Percentiles rank a stretch among this genome's conserved stretches.
Evolutionary conservation across 2,113 vertebrate species (phyloP).

Genomic region (Ciconia maguari): DNA sequence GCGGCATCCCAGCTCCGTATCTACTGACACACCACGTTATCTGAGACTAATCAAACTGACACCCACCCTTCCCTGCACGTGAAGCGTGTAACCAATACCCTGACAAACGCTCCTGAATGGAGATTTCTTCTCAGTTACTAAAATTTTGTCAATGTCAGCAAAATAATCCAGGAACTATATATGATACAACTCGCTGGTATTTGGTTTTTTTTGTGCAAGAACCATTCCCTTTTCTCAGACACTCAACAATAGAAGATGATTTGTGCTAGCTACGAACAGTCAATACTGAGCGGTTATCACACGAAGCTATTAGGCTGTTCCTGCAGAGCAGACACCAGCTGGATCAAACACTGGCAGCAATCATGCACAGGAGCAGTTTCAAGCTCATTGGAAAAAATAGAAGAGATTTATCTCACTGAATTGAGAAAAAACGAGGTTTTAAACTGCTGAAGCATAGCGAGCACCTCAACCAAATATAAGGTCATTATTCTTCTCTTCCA

Average conservation of each 20-base stretch:
- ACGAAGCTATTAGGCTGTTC: background rate
- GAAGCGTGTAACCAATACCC: background rate
- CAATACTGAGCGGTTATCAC: background rate
- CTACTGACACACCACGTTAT: background rate
- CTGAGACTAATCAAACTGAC: background rate
- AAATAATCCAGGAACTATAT: background rate
- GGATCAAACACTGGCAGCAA: background rate
- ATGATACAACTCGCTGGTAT: background rate
- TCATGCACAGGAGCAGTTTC: background rate
- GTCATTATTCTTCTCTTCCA: background rate
- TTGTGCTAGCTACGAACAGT: background rate
- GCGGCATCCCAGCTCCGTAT: background rate
- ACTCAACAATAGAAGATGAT: background rate
- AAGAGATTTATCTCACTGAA: background rate
- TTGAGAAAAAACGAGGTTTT: background rate
- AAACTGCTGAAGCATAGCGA: background rate
- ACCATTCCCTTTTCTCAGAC: background rate
- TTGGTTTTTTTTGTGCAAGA: background rate
- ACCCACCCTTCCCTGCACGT: background rate
- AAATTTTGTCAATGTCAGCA: background rate
- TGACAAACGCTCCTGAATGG: background rate
- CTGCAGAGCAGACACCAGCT: background rate
- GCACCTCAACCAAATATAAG: background rate
- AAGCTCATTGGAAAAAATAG: background rate
- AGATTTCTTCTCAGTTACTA: background rate